Conservation (phyloP, 2,888 invertebrate genomes). For the Bellardia pandia region DNA sequence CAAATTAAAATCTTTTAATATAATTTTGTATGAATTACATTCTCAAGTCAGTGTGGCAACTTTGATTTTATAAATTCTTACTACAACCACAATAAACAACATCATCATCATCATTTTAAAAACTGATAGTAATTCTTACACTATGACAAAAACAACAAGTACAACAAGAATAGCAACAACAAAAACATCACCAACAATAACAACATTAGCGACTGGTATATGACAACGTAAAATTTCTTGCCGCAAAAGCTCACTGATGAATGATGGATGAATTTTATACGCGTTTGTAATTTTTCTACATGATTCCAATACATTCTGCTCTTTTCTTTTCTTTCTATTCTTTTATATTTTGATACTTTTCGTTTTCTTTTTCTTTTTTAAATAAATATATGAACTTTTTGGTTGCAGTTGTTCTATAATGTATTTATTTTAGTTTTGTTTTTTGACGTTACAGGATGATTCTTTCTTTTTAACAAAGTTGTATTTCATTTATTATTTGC, state of each 20-base stretch:
- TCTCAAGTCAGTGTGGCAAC: background rate
- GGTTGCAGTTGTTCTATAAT: slow-evolving; percentile 24
- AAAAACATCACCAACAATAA: slow-evolving; percentile 6
- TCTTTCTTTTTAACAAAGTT: background rate
- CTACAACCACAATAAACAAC: slow-evolving; percentile 5
- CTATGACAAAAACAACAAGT: slow-evolving; percentile 25
- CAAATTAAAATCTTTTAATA: no score
- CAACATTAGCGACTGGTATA: slow-evolving; percentile 18
- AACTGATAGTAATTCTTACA: background rate
- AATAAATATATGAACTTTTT: slow-evolving; percentile 8
- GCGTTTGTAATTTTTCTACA: slow-evolving; percentile 70
- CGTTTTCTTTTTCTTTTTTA: background rate
- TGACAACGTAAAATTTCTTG: slow-evolving; percentile 27
- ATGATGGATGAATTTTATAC: slow-evolving; percentile 73
- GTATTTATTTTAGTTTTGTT: slow-evolving; percentile 6
- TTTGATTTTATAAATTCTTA: background rate
- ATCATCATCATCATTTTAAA: background rate
- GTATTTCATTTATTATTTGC: slow-evolving; percentile 19
- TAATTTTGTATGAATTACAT: no score
- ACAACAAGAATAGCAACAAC: background rate
- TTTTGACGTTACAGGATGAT: slow-evolving; percentile 13
- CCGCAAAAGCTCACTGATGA: slow-evolving; percentile 60
- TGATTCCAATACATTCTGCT: slow-evolving; percentile 49
- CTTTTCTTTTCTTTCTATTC: background rate
- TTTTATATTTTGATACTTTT: background rate